phyloP scores from a whole-genome alignment of 35 echinoderm and acorn worm genomes.

The Patiria miniata region DNA sequence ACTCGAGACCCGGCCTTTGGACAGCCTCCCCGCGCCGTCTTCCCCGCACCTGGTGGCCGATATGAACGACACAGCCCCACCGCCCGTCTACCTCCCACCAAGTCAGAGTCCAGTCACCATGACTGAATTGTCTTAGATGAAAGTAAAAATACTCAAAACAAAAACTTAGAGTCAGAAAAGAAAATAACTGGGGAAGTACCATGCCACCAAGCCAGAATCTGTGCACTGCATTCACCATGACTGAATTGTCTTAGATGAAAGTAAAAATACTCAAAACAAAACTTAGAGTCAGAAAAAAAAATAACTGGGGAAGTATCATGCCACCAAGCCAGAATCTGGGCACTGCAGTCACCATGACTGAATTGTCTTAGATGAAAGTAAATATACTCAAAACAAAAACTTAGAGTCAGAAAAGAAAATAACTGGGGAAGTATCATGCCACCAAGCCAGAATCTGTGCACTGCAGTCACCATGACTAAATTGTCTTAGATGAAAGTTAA shows the following conservation, averaged over 20 bases:
- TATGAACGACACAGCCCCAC: not conserved
- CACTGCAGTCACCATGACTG: not conserved
- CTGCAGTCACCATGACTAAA: not conserved
- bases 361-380: not conserved
- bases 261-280: too few relatives aligned
- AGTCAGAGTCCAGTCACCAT: not conserved
- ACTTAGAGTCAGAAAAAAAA: too few relatives aligned
- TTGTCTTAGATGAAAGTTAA: not conserved
- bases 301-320: too few relatives aligned
- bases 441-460: not conserved
- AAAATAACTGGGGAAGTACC: not conserved
- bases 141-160: too few relatives aligned
- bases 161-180: too few relatives aligned
- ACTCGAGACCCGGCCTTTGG: not conserved
- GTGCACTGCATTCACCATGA: not conserved
- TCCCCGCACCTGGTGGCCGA: slow-evolving; percentile 15
- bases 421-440: not conserved
- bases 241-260: not conserved
- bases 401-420: too few relatives aligned
- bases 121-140: not conserved
- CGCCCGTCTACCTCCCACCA: not conserved
- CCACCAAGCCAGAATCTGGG: not conserved
- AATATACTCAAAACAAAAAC: too few relatives aligned
- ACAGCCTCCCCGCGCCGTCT: not conserved
- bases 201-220: not conserved